A percentile compares a stretch with the other conserved stretches of the same genome.
Conservation (phyloP, 2,797 vertebrate species). For the Sus cebifrons region DNA sequence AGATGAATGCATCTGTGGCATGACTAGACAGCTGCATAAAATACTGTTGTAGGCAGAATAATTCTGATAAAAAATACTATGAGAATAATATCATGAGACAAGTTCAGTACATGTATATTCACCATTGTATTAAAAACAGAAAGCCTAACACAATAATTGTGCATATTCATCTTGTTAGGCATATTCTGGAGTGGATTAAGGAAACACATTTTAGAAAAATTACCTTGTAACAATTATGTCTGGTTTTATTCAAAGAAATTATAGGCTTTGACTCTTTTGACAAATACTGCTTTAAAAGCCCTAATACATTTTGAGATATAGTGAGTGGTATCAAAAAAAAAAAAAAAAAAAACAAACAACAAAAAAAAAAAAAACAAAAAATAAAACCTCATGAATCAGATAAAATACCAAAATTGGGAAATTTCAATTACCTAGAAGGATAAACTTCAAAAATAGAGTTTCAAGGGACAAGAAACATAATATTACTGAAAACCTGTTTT, state of each 20-base stretch:
- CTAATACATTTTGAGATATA: background rate
- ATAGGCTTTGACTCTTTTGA: background rate
- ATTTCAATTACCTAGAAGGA: conserved; percentile 15
- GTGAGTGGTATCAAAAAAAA: background rate
- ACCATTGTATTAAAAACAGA: conserved; percentile 21
- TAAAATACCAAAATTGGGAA: background rate
- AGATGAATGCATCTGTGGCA: background rate
- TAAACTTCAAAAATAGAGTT: background rate
- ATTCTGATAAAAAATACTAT: background rate
- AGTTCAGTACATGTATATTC: background rate
- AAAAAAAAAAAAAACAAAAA: too few relatives aligned
- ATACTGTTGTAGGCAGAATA: background rate
- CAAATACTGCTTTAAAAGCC: background rate
- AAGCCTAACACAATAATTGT: background rate
- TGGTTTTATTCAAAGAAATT: conserved; percentile 32
- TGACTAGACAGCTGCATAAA: background rate
- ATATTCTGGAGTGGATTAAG: background rate
- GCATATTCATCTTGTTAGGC: background rate
- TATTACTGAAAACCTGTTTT: background rate
- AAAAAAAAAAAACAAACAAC: background rate
- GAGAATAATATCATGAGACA: background rate
- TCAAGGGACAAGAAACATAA: background rate
- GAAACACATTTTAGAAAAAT: background rate
- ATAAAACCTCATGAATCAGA: background rate
- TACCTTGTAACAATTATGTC: background rate